Base-by-base conservation (phyloP, 2,797 vertebrate genomes). In the Coregonus ussuriensis region DNA sequence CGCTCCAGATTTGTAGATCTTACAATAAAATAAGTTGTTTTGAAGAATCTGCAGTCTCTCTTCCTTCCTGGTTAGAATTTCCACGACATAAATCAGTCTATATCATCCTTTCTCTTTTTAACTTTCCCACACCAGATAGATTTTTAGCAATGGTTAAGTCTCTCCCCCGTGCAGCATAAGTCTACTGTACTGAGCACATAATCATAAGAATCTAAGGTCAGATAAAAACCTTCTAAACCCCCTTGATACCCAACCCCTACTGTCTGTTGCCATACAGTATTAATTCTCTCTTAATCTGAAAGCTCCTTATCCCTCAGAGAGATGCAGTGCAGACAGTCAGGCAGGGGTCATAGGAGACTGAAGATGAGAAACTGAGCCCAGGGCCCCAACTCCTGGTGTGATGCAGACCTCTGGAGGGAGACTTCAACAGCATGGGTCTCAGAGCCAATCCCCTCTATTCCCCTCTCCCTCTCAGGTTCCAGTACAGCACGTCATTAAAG, bases 171-270 rank as follows among this genome's bases (percentile, higher is more conserved):
- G 78, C 79, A 78, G 81, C 56, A 78, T 80, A 85, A 80, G 63
- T 52, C 81, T 67, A 47, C 33, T 51, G 35, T 54, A 71, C 71
- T 52, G 37, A 80, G 29, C 82, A 85, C 16, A 80, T 82, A 83
- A 88, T 89, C 84, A 86, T 65, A 81, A 76, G 74, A 81, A 72
- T 71, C 71, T 81, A 77, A 81, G 83, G 53, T 81, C 81, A 70
- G 70, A 77, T 25, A 31, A 78, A 62, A 62, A 2, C 81, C 82
- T 77, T 83, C 75, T 72, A 77, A 86, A 85, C 77, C 80, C 15
- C 79, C 78, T 76, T 81, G 82, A 88, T 75, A 81, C 80, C 78
- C 15, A 1, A 29, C 31, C 21, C 79, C 35, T 11, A 62, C 59
- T 21, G 4, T 77, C 79, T 83, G 77, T 82, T 81, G 59, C 74